Conservation (phyloP, 2,113 vertebrate species). For the Chunga burmeisteri region DNA sequence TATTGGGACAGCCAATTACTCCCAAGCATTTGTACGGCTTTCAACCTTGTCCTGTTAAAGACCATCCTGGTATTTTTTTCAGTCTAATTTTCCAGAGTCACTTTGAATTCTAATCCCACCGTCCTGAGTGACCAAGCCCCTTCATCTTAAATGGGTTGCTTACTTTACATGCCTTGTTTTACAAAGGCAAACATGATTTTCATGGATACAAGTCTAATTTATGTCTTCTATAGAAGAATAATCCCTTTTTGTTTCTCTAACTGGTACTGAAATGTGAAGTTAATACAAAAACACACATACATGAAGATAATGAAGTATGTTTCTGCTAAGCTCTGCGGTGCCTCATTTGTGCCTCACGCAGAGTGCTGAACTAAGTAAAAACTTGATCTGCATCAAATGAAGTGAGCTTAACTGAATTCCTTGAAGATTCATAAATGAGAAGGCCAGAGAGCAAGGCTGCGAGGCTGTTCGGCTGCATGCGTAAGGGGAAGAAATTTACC, state of each 20-base stretch:
- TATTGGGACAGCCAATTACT: background rate
- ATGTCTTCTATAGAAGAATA: background rate
- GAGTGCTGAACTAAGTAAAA: constrained; percentile 54
- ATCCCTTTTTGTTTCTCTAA: background rate
- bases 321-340: background rate
- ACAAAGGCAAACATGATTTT: background rate
- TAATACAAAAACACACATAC: background rate
- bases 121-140: fast-evolving
- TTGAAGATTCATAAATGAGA: background rate
- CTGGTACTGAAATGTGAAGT: background rate
- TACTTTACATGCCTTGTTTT: background rate
- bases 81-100: background rate
- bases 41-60: background rate
- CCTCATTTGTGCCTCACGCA: background rate
- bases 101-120: background rate
- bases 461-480: background rate
- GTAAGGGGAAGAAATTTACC: background rate
- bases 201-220: background rate
- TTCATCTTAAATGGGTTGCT: background rate
- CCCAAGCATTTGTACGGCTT: fast-evolving
- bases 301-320: background rate
- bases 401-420: constrained; percentile 31
- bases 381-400: constrained; percentile 9
- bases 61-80: background rate
- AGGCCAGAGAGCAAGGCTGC: background rate